phyloP scores from a whole-genome alignment of 2,797 vertebrate genomes.

The Odontamblyopus lacepedii region DNA sequence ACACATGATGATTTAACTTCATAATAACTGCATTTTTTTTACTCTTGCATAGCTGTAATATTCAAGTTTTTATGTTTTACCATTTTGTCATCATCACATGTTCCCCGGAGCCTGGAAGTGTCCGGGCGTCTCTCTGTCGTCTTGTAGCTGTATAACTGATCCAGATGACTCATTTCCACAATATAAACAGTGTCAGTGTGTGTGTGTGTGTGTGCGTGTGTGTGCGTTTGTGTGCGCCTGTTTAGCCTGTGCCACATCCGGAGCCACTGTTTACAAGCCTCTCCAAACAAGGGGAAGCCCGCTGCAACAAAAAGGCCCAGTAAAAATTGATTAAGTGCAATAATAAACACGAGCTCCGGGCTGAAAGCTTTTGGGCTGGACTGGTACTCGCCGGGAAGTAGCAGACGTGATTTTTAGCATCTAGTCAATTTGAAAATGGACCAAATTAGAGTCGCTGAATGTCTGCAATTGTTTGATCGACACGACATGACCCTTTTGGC shows the following conservation, averaged over 20 bases:
- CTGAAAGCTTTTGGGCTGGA: slow-evolving; percentile 33
- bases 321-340: slow-evolving; percentile 59
- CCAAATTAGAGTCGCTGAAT: slow-evolving; percentile 7
- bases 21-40: not conserved
- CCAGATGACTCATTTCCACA: slow-evolving; percentile 69
- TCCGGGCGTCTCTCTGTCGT: slow-evolving; percentile 57
- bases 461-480: not conserved
- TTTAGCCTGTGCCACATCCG: slow-evolving; percentile 70
- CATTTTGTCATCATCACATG: slow-evolving; percentile 32
- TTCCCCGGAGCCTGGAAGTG: slow-evolving; percentile 48
- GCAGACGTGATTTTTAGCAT: slow-evolving; percentile 33
- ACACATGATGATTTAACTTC: not conserved
- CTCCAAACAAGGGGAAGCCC: slow-evolving; percentile 74
- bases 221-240: slow-evolving; percentile 26
- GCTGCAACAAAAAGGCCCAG: slow-evolving; percentile 57
- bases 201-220: slow-evolving; percentile 11
- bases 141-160: slow-evolving; percentile 52
- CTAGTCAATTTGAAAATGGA: slow-evolving; percentile 18
- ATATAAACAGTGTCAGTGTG: slow-evolving; percentile 62
- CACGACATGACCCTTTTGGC: not conserved
- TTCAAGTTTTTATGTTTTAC: not conserved
- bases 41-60: not conserved
- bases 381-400: slow-evolving; percentile 29
- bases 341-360: slow-evolving; percentile 58
- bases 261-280: slow-evolving; percentile 66